These are phyloP conservation scores for Gnatocerus cornutus DNA, from an alignment of 2,888 invertebrate species.

Conservation along the genomic window DNA sequence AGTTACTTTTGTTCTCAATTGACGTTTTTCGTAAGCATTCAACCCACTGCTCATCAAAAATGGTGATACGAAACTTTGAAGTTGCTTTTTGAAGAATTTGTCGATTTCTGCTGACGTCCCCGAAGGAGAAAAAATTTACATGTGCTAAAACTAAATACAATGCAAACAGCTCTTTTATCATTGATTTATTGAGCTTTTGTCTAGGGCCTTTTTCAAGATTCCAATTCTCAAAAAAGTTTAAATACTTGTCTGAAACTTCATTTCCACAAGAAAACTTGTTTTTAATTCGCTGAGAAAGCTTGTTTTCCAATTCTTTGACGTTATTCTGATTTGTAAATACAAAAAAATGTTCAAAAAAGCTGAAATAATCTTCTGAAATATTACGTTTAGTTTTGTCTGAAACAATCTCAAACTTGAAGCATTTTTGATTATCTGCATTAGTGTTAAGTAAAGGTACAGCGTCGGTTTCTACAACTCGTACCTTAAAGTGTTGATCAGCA, in stretches of 20 bases:
- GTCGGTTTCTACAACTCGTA: too few relatives aligned
- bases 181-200: background rate
- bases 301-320: background rate
- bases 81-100: background rate
- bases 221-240: background rate
- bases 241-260: background rate
- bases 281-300: background rate
- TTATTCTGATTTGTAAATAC: background rate
- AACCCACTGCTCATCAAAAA: background rate
- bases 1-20: background rate
- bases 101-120: background rate
- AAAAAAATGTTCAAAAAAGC: background rate
- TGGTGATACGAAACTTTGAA: background rate
- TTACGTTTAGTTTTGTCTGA: background rate
- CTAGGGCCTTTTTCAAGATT: background rate
- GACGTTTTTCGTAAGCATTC: background rate
- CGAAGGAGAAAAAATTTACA: background rate
- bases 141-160: background rate
- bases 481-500: background rate
- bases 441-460: background rate
- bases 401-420: background rate
- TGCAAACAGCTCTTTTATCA: background rate
- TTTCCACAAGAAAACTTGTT: background rate
- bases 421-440: background rate
- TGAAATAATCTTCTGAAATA: background rate